Evolutionary conservation across 1,140 invertebrate genomes (phyloP), one percentile per base, ranked within the genome.

Genomic region (Cotesia vestalis): DNA sequence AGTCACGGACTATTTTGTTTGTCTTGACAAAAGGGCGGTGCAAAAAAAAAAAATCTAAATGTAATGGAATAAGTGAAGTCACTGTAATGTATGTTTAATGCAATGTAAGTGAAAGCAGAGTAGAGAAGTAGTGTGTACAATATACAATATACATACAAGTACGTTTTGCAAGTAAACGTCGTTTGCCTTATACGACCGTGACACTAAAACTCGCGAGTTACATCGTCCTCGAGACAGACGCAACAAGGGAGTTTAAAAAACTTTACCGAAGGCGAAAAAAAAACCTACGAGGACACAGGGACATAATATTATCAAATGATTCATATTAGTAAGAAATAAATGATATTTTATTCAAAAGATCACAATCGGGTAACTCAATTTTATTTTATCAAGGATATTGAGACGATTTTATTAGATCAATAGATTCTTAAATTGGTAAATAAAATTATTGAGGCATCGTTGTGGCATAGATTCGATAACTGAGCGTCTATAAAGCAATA

Each of bases 181-280:
- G 27, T n/a, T 71, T 57, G 27, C 70, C 57, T 61, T 67, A 75
- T 59, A 71, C 73, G 78, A 71, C 78, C 78, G 35, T 80, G 79
- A 79, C 79, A 80, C 78, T 80, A 80, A 80, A 80, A 76, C 67
- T 66, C 71, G 20, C 40, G 40, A 14, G 59, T n/a, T 27, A 71
- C 38, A 51, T 70, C 34, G 63, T 60, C 63, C 46, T 38, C 63
- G 40, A 55, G 51, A 55, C 53, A 66, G 38, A 17, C 35, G 46
- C 52, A 6, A 72, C 36, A 36, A 72, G 52, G 35, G 60, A 66
- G 40, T 62, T 71, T 61, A 63, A 52, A 38, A 71, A 63, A 46
- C 8, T 53, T 17, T 36, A 72, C 9, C n/a, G 53, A 72, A 72
- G 63, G 70, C 40, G 12, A 67, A 17, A 66, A 57, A 17, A 46